phyloP scores from a whole-genome alignment of 2,113 vertebrate genomes.

The Alces alces region DNA sequence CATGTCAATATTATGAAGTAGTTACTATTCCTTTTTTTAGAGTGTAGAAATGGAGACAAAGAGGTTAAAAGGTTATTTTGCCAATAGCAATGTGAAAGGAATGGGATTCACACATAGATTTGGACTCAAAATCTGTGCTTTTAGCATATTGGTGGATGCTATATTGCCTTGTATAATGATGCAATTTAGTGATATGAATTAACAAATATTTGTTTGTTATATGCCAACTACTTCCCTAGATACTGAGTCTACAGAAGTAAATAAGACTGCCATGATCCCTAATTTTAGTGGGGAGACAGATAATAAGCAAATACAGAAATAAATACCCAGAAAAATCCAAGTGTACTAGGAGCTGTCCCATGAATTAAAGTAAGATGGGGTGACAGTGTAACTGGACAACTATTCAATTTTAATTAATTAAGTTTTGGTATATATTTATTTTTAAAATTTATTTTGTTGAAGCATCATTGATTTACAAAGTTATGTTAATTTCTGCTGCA shows the following conservation, averaged over 20 bases:
- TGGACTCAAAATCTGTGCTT: background rate
- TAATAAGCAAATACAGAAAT: background rate
- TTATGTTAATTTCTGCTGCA: background rate
- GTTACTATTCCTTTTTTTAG: background rate
- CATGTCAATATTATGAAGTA: background rate
- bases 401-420: background rate
- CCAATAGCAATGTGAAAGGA: background rate
- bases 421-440: background rate
- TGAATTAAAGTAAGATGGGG: background rate
- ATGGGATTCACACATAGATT: background rate
- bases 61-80: background rate
- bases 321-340: background rate
- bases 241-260: background rate
- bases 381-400: background rate
- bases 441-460: background rate
- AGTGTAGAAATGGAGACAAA: background rate
- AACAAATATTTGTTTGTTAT: background rate
- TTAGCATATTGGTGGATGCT: background rate
- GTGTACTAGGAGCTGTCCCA: background rate
- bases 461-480: background rate
- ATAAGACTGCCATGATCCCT: background rate
- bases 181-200: background rate
- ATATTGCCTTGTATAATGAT: background rate
- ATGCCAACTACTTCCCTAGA: background rate
- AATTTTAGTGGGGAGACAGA: background rate